Percentiles rank a stretch among this genome's conserved stretches.
Conservation (phyloP, 2,888 invertebrate genomes). For the Tortrix viridana region DNA sequence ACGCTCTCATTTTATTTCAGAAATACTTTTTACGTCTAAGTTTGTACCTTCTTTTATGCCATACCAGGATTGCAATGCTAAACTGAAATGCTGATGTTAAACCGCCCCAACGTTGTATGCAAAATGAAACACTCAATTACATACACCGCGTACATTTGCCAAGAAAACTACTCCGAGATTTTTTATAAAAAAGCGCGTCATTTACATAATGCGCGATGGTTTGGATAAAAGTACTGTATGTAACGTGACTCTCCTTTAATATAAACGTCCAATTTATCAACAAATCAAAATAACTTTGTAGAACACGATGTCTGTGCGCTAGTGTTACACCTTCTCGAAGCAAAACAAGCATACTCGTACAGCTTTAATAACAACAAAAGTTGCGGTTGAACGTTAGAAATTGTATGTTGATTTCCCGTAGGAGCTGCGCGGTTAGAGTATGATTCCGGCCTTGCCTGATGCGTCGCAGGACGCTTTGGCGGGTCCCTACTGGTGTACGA, state of each 20-base stretch:
- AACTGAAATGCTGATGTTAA: constrained; percentile 8
- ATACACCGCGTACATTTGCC: constrained; percentile 29
- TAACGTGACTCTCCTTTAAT: constrained; percentile 1
- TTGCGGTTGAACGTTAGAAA: constrained; percentile 61
- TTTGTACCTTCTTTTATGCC: not conserved
- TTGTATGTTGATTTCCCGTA: constrained; percentile 70
- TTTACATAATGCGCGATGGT: constrained; percentile 31
- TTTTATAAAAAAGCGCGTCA: constrained; percentile 21
- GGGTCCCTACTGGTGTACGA: constrained; percentile 59
- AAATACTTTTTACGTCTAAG: too few relatives aligned
- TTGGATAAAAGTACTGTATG: constrained; percentile 10
- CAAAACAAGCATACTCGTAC: not conserved
- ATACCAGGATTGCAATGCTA: not conserved
- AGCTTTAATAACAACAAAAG: constrained; percentile 48
- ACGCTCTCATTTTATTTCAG: too few relatives aligned
- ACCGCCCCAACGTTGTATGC: not conserved
- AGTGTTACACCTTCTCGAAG: not conserved
- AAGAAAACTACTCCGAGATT: constrained; percentile 33
- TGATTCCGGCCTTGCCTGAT: constrained; percentile 66
- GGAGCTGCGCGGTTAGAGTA: constrained; percentile 55
- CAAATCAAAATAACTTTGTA: not conserved
- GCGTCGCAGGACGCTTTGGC: constrained; percentile 57
- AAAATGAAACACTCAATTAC: constrained; percentile 29
- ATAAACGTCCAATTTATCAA: not conserved
- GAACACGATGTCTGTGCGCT: not conserved